Evolutionary conservation across 2,888 invertebrate genomes (phyloP).

Genomic region (Himalopsyche anomala): DNA sequence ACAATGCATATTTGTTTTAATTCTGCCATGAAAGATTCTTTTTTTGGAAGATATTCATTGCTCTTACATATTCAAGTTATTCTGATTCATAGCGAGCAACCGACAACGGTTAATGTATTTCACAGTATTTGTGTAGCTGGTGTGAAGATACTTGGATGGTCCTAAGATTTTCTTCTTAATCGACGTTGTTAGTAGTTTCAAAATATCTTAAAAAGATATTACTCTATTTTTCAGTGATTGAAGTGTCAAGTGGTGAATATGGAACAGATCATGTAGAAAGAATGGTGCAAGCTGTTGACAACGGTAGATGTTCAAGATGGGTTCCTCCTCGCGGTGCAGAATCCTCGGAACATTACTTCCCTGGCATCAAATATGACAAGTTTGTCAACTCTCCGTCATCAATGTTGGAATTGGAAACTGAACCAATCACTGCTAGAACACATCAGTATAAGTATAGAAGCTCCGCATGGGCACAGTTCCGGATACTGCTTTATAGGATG

Average conservation of each 20-base stretch:
- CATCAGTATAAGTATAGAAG: constrained; percentile 77
- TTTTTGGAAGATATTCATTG: too few species aligned
- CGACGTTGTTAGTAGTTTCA: constrained; percentile 60
- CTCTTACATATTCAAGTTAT: too few species aligned
- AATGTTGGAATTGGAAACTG: constrained; percentile 71
- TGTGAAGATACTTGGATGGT: too few species aligned
- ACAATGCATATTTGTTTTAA: too few species aligned
- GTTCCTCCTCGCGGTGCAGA: constrained; percentile 65
- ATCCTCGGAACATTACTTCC: not conserved
- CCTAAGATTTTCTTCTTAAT: not conserved
- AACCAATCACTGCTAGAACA: constrained; percentile 73
- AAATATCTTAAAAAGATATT: not conserved
- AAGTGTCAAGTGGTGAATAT: constrained; percentile 89
- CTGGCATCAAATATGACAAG: not conserved
- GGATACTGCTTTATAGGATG: constrained; percentile 82
- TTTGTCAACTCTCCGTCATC: constrained; percentile 64
- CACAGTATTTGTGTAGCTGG: too few species aligned
- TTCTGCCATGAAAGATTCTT: too few species aligned
- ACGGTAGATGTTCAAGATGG: constrained; percentile 80
- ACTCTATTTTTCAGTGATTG: constrained; percentile 80
- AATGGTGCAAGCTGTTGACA: constrained; percentile 83
- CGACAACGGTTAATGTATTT: too few species aligned
- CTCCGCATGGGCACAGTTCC: constrained; percentile 82
- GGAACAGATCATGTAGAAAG: constrained; percentile 80
- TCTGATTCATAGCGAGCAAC: too few species aligned